Evolutionary conservation across 1,140 invertebrate species (phyloP).

Genomic region (Chlorops oryzae): DNA sequence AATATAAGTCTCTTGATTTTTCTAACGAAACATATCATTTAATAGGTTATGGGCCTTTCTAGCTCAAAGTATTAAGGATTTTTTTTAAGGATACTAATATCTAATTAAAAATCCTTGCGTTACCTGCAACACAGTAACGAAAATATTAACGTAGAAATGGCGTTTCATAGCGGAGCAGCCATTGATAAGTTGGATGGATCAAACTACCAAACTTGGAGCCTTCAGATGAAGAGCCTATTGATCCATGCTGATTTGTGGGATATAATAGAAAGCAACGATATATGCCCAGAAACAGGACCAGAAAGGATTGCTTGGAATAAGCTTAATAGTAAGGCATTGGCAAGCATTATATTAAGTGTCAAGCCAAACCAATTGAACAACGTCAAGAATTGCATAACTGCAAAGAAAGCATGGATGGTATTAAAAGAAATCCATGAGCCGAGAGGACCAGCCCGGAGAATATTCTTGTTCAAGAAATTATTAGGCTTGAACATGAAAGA

Average conservation of each 20-base stretch:
- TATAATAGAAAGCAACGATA: not conserved
- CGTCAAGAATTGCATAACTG: slow-evolving; percentile 8
- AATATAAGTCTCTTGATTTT: too few relatives aligned
- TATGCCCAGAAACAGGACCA: not conserved
- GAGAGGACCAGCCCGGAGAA: slow-evolving; percentile 10
- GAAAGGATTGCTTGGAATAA: not conserved
- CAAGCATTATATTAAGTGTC: slow-evolving; percentile 5
- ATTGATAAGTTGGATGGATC: slow-evolving; percentile 11
- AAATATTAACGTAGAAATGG: too few relatives aligned
- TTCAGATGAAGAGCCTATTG: slow-evolving; percentile 5
- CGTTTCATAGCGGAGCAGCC: too few relatives aligned
- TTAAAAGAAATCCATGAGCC: slow-evolving; percentile 12
- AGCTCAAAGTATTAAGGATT: too few relatives aligned
- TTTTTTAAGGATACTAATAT: too few relatives aligned
- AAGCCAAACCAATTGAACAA: slow-evolving; percentile 8
- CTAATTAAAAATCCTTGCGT: too few relatives aligned
- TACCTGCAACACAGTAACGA: too few relatives aligned
- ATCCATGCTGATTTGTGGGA: not conserved
- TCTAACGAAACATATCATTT: too few relatives aligned
- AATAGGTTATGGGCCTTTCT: too few relatives aligned
- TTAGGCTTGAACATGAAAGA: slow-evolving; percentile 6
- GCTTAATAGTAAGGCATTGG: slow-evolving; percentile 2
- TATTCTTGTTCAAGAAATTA: slow-evolving; percentile 13
- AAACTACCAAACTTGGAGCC: slow-evolving; percentile 9
- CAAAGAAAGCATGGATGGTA: slow-evolving; percentile 8